Evolutionary conservation across 2,888 invertebrate species (phyloP).

Genomic region (Endotricha flammealis): DNA sequence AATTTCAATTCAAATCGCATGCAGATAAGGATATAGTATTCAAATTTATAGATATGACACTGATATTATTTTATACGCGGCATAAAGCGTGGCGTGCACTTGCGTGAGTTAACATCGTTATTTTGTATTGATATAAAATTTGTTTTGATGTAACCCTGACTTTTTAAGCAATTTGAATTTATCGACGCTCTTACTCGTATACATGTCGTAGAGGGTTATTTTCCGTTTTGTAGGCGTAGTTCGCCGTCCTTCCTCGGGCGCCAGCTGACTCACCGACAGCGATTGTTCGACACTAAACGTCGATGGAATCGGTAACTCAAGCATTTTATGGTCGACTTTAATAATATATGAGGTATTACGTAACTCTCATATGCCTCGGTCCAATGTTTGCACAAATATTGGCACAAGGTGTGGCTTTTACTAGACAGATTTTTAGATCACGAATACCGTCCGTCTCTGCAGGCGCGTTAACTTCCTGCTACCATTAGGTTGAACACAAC

Average conservation of each 20-base stretch:
- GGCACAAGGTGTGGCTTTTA: conserved; percentile 13
- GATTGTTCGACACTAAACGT: conserved; percentile 71
- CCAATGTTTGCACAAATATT: conserved; percentile 50
- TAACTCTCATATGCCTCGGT: conserved; percentile 54
- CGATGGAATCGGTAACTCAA: conserved; percentile 71
- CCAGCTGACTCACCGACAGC: conserved; percentile 65
- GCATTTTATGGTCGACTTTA: conserved; percentile 63
- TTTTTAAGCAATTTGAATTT: conserved; percentile 10
- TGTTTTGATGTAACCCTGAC: conserved; percentile 38
- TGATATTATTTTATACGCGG: too few species aligned
- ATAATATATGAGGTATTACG: conserved; percentile 71
- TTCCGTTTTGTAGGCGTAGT: conserved; percentile 61
- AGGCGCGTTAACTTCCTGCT: conserved; percentile 26
- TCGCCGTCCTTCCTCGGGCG: conserved; percentile 54
- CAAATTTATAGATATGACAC: too few species aligned
- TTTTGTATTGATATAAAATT: too few species aligned
- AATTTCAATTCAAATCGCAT: too few species aligned
- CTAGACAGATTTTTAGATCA: not conserved
- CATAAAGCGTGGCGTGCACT: too few species aligned
- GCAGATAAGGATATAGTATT: too few species aligned
- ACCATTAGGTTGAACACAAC: conserved; percentile 36
- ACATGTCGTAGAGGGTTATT: conserved; percentile 10
- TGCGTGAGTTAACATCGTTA: too few species aligned
- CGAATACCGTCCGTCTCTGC: conserved; percentile 9
- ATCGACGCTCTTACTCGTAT: not conserved